Evolutionary conservation across 2,113 vertebrate genomes (phyloP).

Genomic region (Seriola aureovittata): DNA sequence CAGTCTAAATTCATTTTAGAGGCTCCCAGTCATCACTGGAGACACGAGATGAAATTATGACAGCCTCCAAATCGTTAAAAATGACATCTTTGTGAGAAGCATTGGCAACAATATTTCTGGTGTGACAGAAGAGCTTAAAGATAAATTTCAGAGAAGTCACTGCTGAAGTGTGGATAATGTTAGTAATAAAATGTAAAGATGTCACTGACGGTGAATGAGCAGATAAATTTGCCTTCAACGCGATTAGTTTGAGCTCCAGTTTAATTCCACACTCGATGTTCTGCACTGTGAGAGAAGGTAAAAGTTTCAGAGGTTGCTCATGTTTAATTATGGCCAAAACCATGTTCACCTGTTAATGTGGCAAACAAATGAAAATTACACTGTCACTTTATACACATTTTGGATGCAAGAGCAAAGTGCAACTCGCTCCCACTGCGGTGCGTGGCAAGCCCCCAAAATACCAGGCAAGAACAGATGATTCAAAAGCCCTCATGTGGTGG

Average conservation of each 20-base stretch:
- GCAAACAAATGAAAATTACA: background rate
- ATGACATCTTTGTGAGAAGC: constrained; percentile 60
- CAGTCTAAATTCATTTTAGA: constrained; percentile 51
- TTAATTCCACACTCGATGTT: constrained; percentile 22
- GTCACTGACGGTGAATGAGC: constrained; percentile 23
- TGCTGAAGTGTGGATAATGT: constrained; percentile 52
- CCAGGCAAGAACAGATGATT: background rate
- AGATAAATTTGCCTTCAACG: constrained; percentile 25
- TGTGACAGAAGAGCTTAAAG: constrained; percentile 43
- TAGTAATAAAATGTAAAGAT: constrained; percentile 53
- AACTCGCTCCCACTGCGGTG: background rate
- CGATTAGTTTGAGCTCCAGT: background rate
- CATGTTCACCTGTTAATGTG: background rate
- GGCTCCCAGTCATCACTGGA: constrained; percentile 44
- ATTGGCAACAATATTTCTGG: constrained; percentile 34
- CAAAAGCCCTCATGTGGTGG: background rate
- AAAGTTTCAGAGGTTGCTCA: background rate
- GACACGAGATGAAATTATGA: constrained; percentile 59
- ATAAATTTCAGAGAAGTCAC: constrained; percentile 38
- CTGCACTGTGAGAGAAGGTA: background rate
- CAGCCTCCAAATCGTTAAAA: constrained; percentile 57
- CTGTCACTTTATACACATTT: background rate
- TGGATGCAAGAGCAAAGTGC: background rate
- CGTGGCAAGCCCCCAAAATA: background rate
- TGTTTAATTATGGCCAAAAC: background rate